phyloP scores from a whole-genome alignment of 2,888 invertebrate species.

The Punctoribates punctum region DNA sequence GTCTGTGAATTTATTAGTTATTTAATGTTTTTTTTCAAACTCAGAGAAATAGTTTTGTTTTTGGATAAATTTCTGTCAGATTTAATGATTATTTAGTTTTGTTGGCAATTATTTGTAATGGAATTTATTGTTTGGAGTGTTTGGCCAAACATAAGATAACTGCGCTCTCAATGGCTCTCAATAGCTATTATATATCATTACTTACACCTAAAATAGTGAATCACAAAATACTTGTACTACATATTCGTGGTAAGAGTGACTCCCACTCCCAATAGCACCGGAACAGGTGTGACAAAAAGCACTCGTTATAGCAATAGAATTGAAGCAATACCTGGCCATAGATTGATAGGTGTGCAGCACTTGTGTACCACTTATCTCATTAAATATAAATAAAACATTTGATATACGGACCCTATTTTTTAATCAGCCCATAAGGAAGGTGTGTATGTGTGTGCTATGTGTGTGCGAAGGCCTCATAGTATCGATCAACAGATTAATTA shows the following conservation, averaged over 20 bases:
- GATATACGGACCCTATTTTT: neutral
- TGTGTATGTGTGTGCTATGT: too few species aligned
- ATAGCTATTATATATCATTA: slow-evolving; percentile 30
- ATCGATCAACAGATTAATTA: too few species aligned
- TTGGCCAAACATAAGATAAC: slow-evolving; percentile 15
- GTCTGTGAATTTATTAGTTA: too few species aligned
- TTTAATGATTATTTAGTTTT: neutral
- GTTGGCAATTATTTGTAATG: neutral
- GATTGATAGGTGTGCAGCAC: slow-evolving; percentile 9
- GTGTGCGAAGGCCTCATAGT: too few species aligned
- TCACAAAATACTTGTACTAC: slow-evolving; percentile 20
- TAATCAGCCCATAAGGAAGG: neutral
- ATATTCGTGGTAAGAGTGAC: slow-evolving; percentile 5
- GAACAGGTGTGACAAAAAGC: slow-evolving; percentile 29
- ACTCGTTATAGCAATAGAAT: slow-evolving; percentile 12
- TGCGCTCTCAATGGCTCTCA: slow-evolving; percentile 16
- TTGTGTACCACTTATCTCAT: slow-evolving; percentile 29
- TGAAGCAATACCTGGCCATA: slow-evolving; percentile 12
- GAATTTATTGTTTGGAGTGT: slow-evolving; percentile 4
- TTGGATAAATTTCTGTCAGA: neutral
- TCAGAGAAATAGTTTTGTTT: too few species aligned
- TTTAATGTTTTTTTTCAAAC: too few species aligned
- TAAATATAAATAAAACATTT: slow-evolving; percentile 26
- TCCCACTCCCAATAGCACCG: slow-evolving; percentile 30
- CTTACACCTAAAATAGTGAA: slow-evolving; percentile 29